Evolutionary conservation across 2,888 invertebrate genomes (phyloP).

Genomic region (Drosophila acutilabella): DNA sequence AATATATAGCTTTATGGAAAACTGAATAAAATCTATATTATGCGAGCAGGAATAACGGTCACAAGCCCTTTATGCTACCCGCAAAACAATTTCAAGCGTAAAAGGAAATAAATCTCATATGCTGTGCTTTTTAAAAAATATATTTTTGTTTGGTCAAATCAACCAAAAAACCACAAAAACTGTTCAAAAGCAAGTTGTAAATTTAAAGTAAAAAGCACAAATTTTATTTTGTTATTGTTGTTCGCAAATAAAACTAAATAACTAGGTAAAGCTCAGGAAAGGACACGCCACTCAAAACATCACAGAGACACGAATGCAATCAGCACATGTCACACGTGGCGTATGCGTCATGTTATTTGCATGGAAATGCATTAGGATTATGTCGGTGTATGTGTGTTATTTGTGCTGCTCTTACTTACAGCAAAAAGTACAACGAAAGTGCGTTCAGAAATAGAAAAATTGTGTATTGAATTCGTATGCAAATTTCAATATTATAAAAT

Average conservation of each 20-base stretch:
- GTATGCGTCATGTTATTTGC: constrained; percentile 62
- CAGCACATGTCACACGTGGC: constrained; percentile 67
- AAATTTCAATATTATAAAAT: constrained; percentile 1
- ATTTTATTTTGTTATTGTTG: constrained; percentile 3
- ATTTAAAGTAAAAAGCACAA: not conserved
- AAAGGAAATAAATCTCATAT: constrained; percentile 35
- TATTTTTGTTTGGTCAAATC: constrained; percentile 22
- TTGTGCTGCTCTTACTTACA: not conserved
- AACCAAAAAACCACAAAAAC: constrained; percentile 2
- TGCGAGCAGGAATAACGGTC: constrained; percentile 9
- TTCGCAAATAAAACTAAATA: constrained; percentile 39
- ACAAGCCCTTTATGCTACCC: not conserved
- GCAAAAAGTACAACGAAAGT: constrained; percentile 12
- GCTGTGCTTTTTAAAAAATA: constrained; percentile 7
- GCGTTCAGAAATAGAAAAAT: constrained; percentile 2
- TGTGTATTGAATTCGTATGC: constrained; percentile 5
- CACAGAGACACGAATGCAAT: constrained; percentile 49
- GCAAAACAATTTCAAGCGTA: constrained; percentile 33
- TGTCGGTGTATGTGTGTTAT: constrained; percentile 12
- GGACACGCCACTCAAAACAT: not conserved
- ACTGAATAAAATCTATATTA: constrained; percentile 19
- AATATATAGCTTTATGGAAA: not conserved
- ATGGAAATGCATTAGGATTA: constrained; percentile 45
- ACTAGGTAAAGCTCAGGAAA: constrained; percentile 33
- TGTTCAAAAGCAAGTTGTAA: not conserved